A percentile compares a stretch with the other conserved stretches of the same genome.
phyloP scores from a whole-genome alignment of 2,888 invertebrate genomes.

The Labia minor region DNA sequence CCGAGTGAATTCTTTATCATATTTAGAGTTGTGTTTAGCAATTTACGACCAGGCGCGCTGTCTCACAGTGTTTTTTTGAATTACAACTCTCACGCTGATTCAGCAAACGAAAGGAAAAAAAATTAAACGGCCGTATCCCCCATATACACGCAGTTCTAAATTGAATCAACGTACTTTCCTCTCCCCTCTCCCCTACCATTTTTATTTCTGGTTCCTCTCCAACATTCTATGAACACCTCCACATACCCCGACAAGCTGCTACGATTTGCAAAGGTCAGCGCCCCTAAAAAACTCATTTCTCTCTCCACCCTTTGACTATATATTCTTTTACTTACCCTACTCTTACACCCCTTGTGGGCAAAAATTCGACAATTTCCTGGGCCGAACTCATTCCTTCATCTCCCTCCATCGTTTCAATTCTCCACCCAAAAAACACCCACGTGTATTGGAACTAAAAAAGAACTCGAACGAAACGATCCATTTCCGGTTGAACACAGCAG shows the following conservation, averaged over 20 bases:
- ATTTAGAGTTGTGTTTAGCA: not conserved
- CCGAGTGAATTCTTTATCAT: not conserved
- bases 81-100: not conserved
- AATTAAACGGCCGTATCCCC: not conserved
- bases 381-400: not conserved
- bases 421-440: too few species aligned
- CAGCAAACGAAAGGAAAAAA: constrained; percentile 8
- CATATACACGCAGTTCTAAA: not conserved
- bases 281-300: not conserved
- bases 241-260: not conserved
- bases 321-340: not conserved
- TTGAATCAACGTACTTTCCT: not conserved
- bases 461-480: constrained; percentile 1
- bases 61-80: not conserved
- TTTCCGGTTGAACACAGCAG: constrained; percentile 13
- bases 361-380: constrained; percentile 4
- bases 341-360: not conserved
- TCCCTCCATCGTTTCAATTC: too few species aligned
- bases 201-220: too few species aligned
- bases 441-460: not conserved
- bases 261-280: constrained; percentile 7
- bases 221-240: not conserved
- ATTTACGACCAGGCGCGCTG: not conserved
- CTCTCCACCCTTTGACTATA: not conserved
- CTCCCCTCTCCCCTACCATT: too few species aligned